These are phyloP conservation scores for Jacana jacana DNA, from an alignment of 2,113 vertebrate species.

Conservation along the genomic window DNA sequence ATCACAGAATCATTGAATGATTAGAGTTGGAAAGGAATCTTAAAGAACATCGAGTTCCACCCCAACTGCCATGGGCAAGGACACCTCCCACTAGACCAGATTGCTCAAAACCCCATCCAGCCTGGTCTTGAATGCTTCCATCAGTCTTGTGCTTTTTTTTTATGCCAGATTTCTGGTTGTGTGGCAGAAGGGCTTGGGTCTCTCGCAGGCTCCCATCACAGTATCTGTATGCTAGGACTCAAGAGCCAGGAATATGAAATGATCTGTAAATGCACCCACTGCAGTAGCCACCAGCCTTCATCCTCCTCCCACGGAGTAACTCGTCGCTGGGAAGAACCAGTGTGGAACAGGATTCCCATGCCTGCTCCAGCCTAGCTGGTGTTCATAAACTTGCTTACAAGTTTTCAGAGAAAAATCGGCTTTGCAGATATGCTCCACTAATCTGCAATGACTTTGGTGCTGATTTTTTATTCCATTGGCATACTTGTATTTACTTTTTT, in stretches of 20 bases:
- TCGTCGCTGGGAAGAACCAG: background rate
- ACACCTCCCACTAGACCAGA: too few relatives aligned
- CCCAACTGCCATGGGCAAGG: too few relatives aligned
- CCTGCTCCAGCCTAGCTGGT: background rate
- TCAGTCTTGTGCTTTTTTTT: background rate
- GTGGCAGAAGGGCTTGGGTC: background rate
- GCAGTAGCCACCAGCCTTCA: background rate
- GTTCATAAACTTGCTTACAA: background rate
- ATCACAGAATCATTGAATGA: too few relatives aligned
- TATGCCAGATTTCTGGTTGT: background rate
- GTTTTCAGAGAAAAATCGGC: background rate
- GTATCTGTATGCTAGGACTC: background rate
- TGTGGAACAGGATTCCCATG: background rate
- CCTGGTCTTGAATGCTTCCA: too few relatives aligned
- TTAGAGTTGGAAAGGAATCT: too few relatives aligned
- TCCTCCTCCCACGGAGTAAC: background rate
- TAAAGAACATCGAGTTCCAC: too few relatives aligned
- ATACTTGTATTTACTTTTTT: background rate
- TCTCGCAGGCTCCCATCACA: background rate
- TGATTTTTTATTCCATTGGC: background rate
- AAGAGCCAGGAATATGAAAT: background rate
- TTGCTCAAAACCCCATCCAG: too few relatives aligned
- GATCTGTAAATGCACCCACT: accelerated
- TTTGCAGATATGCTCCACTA: background rate
- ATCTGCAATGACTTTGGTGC: background rate